Conservation (phyloP, 2,113 vertebrate species). For the Muntiacus reevesi region DNA sequence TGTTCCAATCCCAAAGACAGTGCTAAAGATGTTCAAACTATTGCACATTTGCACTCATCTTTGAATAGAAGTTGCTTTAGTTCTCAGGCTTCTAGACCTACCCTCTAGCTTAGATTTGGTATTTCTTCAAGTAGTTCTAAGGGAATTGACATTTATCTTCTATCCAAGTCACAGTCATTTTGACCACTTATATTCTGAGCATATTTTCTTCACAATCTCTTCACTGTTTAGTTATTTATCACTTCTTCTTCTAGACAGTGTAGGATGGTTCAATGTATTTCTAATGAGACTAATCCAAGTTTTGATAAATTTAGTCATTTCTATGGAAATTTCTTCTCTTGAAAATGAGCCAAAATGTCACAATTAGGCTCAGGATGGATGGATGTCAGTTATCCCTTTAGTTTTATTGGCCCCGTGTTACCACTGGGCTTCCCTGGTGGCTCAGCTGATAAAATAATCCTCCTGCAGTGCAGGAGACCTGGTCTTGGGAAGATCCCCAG, state of each 20-base stretch:
- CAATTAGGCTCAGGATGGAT: neutral
- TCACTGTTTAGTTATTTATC: neutral
- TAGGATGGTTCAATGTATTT: neutral
- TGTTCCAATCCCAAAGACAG: neutral
- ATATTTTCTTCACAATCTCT: neutral
- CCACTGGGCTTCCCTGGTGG: neutral
- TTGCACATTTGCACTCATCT: neutral
- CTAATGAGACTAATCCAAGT: neutral
- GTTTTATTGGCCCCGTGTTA: neutral
- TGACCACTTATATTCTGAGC: neutral
- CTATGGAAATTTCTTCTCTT: neutral
- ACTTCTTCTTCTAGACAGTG: conserved; percentile 14
- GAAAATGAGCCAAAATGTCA: neutral
- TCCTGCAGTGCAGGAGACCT: neutral
- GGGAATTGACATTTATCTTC: neutral
- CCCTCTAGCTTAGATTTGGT: neutral
- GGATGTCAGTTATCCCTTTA: neutral
- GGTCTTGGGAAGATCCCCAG: neutral
- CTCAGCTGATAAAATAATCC: neutral
- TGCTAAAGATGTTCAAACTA: neutral
- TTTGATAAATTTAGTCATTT: conserved; percentile 6
- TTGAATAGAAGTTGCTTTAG: neutral
- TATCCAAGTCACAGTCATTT: neutral
- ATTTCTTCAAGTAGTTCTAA: neutral
- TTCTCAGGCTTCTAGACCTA: neutral